Evolutionary conservation across 2,888 invertebrate genomes (phyloP).

Genomic region (Melangyna quadrimaculata): DNA sequence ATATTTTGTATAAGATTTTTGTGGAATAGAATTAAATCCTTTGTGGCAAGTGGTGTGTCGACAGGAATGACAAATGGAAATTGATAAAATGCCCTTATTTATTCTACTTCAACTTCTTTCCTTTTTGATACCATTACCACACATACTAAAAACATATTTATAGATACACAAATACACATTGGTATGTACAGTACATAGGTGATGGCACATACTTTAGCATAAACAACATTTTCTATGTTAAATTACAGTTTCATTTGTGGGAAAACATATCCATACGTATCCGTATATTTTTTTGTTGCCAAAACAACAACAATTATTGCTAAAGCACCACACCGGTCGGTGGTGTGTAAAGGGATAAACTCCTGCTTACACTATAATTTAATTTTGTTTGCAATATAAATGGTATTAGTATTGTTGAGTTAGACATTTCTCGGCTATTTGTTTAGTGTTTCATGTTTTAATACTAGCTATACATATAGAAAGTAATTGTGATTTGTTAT

Average conservation of each 20-base stretch:
- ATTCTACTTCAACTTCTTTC: not conserved
- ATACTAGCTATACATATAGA: too few species aligned
- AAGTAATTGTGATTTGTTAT: constrained; percentile 20
- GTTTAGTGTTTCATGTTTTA: not conserved
- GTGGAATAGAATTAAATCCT: constrained; percentile 59
- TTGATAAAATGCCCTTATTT: constrained; percentile 39
- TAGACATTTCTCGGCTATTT: not conserved
- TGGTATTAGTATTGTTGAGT: not conserved
- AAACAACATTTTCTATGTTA: not conserved
- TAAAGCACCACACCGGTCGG: too few species aligned
- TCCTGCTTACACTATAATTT: not conserved
- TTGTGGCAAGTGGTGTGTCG: constrained; percentile 61
- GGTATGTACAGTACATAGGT: not conserved
- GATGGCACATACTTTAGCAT: too few species aligned
- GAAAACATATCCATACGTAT: not conserved
- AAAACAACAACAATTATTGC: not conserved
- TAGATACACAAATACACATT: not conserved
- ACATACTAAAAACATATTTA: not conserved
- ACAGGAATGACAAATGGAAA: constrained; percentile 68
- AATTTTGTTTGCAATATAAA: not conserved
- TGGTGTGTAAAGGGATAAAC: not conserved
- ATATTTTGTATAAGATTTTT: constrained; percentile 13
- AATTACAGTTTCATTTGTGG: not conserved
- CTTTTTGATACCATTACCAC: not conserved
- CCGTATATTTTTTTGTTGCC: not conserved